A percentile compares a stretch with the other conserved stretches of the same genome.
Conservation (phyloP, 2,113 vertebrate genomes). For the Chloebia gouldiae region DNA sequence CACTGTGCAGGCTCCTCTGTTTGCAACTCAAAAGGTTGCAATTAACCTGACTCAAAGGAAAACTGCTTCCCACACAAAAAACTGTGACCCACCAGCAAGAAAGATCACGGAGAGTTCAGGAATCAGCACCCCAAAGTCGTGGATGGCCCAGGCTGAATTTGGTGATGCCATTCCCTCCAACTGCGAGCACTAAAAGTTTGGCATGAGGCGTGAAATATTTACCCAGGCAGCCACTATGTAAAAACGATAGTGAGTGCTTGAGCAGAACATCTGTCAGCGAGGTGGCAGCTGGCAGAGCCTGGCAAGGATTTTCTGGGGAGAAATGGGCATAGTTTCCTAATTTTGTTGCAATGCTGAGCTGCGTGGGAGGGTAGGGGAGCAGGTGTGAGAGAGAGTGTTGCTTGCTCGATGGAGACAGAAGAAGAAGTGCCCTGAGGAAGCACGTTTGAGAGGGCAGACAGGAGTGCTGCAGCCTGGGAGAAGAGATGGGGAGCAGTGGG, state of each 20-base stretch:
- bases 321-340: constrained; percentile 1
- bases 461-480: background rate
- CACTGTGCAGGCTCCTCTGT: background rate
- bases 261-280: constrained; percentile 48
- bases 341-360: background rate
- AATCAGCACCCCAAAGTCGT: accelerated
- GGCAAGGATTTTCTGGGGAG: background rate
- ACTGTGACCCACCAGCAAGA: background rate
- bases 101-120: background rate
- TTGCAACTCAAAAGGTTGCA: background rate
- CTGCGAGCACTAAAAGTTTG: background rate
- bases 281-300: constrained; percentile 42
- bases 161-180: background rate
- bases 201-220: background rate
- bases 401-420: accelerated
- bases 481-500: background rate
- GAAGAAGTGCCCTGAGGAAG: background rate
- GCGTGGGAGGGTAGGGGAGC: background rate
- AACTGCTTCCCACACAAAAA: background rate
- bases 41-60: background rate
- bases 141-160: background rate
- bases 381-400: background rate
- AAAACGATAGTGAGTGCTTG: background rate
- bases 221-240: background rate
- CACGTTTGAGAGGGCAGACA: background rate